phyloP scores from a whole-genome alignment of 37 sponge, comb jelly and placozoan genomes.

The Axinella damicornis region DNA sequence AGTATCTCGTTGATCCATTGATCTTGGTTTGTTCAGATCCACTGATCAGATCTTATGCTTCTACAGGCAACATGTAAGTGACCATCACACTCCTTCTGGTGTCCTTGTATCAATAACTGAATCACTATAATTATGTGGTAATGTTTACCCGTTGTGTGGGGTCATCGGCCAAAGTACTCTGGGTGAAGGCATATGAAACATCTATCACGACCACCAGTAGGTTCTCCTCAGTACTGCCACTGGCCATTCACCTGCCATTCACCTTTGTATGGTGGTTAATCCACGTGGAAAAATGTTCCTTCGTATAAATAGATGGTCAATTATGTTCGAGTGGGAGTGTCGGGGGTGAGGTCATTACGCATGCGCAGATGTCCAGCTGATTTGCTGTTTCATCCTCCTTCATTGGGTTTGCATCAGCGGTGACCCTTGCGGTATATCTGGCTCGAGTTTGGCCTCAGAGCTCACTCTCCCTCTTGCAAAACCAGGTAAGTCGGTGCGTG shows the following conservation, averaged over 20 bases:
- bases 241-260: no score
- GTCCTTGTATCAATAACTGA: no score
- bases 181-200: slow-evolving; percentile 23
- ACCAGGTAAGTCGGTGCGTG: no score
- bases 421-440: neutral
- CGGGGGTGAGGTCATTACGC: neutral
- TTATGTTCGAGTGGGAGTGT: neutral
- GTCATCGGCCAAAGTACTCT: slow-evolving; percentile 14
- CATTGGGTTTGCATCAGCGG: neutral
- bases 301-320: no score
- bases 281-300: neutral
- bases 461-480: no score
- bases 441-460: no score
- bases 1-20: no score
- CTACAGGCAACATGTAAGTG: no score
- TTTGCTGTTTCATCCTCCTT: neutral
- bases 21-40: no score
- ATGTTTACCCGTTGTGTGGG: slow-evolving; percentile 42
- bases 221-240: slow-evolving; percentile 13
- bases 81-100: no score
- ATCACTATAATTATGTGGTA: neutral
- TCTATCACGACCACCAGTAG: slow-evolving; percentile 49
- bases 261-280: no score
- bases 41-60: no score
- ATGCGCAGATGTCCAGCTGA: neutral